Evolutionary conservation across 1,140 invertebrate species (phyloP), one percentile per base, ranked within the genome.

Genomic region (Drosophila repletoides): DNA sequence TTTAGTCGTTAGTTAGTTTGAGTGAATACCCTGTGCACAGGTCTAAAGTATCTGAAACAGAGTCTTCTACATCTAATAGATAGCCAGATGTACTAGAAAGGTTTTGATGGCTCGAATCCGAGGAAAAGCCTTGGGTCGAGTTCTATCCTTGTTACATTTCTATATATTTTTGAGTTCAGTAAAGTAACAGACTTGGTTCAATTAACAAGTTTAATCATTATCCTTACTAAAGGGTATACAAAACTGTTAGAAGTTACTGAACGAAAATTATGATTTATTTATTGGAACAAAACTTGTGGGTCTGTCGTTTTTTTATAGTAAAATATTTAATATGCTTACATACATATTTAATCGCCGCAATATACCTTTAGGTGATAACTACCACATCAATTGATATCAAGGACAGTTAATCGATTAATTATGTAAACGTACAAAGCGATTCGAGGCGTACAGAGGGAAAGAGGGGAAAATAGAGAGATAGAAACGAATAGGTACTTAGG

Each of bases 341-440:
- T 71, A 72, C 74, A 75, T 81, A 83, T 72, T 83, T 79, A 71
- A 83, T 79, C 36, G 70, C 71, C 70, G 74, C 74, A 77, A 79
- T 63, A 64, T 43, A 26, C 31, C n/a, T n/a, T n/a, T n/a, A 26
- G 73, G 29, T 66, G 68, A 81, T 69, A 81, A 72, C 72, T 81
- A 65, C 43, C 49, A 60, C 17, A 34, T 48, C 52, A 76, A 81
- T 83, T 69, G 63, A 73, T 76, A 81, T 83, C 51, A 59, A 15
- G 55, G 31, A 41, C 61, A 46, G 26, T 41, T 33, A 31, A 55
- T 56, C 41, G 31, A 59, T 49, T 21, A 45, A 61, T 70, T 48
- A 48, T 60, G 36, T 21, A 46, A 34, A 33, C 28, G 28, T 14
- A 5, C 6, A 67, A 31, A 38, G 33, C 29, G 14, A 10, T 3